phyloP scores from a whole-genome alignment of 2,113 vertebrate genomes.

The Martes martes region DNA sequence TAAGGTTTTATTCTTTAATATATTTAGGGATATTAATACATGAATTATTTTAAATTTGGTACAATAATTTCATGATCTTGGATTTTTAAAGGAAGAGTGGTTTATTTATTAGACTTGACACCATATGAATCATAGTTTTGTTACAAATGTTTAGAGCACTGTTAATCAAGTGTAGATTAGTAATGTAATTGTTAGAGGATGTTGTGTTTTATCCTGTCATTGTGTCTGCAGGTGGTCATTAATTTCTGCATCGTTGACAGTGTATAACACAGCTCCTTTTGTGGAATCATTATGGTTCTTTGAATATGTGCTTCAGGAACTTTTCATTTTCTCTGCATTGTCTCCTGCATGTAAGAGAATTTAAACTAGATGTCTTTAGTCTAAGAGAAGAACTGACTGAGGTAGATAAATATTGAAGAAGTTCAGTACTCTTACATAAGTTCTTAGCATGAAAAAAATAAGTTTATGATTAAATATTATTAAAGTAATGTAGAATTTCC shows the following conservation, averaged over 20 bases:
- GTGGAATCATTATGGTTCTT: neutral
- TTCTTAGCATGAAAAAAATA: neutral
- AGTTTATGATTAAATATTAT: neutral
- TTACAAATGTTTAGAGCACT: neutral
- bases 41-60: conserved; percentile 12
- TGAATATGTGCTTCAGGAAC: neutral
- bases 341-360: neutral
- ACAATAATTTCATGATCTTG: neutral
- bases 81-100: neutral
- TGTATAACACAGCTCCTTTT: neutral
- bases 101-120: neutral
- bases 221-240: neutral
- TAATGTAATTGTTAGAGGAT: neutral
- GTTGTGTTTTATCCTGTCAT: neutral
- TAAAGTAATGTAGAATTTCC: neutral
- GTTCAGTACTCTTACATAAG: neutral
- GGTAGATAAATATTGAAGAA: neutral
- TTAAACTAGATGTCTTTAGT: neutral
- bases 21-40: neutral
- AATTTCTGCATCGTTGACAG: conserved; percentile 19
- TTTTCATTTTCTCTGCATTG: neutral
- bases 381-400: neutral
- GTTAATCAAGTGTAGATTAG: neutral
- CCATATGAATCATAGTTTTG: neutral
- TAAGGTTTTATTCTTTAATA: neutral